phyloP scores from a whole-genome alignment of 2,113 vertebrate genomes.

The Gasterosteus nipponicus region DNA sequence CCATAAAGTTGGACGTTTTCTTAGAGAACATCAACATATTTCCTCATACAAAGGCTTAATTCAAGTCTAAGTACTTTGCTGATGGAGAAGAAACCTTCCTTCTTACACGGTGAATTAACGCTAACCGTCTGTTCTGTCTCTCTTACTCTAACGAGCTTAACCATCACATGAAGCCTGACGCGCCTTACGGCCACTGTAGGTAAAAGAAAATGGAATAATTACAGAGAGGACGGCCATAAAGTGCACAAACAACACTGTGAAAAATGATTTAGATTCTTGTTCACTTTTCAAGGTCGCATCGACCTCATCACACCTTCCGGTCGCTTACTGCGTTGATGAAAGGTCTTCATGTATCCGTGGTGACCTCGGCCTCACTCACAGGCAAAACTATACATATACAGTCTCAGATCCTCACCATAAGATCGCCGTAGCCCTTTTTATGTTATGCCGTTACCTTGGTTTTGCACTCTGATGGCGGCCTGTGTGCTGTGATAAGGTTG shows the following conservation, averaged over 20 bases:
- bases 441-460: too few species aligned
- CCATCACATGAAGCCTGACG: conserved; percentile 64
- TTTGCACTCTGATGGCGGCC: too few species aligned
- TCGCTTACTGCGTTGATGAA: too few species aligned
- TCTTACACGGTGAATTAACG: conserved; percentile 47
- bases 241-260: background rate
- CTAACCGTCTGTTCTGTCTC: conserved; percentile 48
- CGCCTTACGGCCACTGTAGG: background rate
- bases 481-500: too few species aligned
- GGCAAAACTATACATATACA: too few species aligned
- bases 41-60: background rate
- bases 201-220: background rate
- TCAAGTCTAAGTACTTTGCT: background rate
- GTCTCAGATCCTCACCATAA: too few species aligned
- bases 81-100: background rate
- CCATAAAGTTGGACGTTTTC: conserved; percentile 28
- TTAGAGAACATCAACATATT: conserved; percentile 16
- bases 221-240: background rate
- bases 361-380: too few species aligned
- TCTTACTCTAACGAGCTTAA: conserved; percentile 20
- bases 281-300: too few species aligned
- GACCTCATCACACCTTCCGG: too few species aligned
- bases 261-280: too few species aligned
- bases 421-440: too few species aligned
- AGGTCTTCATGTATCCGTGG: too few species aligned